phyloP scores from a whole-genome alignment of 2,113 vertebrate genomes.

The Hemiscyllium ocellatum region DNA sequence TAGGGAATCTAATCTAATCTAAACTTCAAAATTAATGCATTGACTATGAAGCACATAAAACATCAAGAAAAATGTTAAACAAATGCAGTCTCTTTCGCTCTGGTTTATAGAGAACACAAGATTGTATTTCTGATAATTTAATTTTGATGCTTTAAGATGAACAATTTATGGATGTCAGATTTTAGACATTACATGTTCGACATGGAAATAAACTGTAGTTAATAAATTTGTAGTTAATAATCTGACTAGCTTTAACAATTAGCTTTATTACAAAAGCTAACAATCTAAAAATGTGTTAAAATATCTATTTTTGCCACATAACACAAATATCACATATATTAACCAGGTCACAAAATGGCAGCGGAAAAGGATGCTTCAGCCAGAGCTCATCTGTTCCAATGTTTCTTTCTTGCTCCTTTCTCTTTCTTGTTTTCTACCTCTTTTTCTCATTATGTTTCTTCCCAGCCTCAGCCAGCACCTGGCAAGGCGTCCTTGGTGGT shows the following conservation, averaged over 20 bases:
- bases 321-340: neutral
- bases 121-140: neutral
- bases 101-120: neutral
- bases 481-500: too few relatives aligned
- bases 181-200: neutral
- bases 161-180: neutral
- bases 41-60: neutral
- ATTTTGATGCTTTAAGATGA: neutral
- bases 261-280: neutral
- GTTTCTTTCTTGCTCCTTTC: too few relatives aligned
- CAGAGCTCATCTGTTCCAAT: too few relatives aligned
- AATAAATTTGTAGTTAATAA: neutral
- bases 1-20: too few relatives aligned
- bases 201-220: too few relatives aligned
- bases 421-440: too few relatives aligned
- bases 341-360: too few relatives aligned
- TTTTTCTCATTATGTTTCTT: too few relatives aligned
- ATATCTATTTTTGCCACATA: neutral
- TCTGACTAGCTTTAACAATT: neutral
- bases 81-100: neutral
- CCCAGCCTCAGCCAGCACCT: too few relatives aligned
- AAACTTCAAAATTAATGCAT: neutral
- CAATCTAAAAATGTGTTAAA: neutral
- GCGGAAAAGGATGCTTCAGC: too few relatives aligned
- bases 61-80: neutral